Evolutionary conservation across 2,113 vertebrate genomes (phyloP), one percentile per base, ranked within the genome.

Genomic region (Hassar affinis): DNA sequence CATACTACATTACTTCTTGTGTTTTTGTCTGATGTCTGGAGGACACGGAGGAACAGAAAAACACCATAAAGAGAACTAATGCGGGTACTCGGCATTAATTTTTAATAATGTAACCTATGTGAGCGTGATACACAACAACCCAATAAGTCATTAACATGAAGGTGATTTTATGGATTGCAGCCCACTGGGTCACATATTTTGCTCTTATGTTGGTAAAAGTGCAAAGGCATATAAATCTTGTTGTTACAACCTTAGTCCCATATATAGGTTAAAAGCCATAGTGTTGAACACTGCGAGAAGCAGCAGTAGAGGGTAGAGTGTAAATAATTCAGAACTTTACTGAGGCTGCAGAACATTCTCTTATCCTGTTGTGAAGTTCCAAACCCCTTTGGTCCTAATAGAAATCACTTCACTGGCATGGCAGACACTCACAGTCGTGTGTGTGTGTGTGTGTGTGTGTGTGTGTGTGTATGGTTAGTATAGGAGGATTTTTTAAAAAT

Each of bases 301-400:
- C 49, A 49, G 45, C 86, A 82, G 78, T 3, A 52, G 80, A 81
- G 61, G 72, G 75, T 56, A 52, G 86, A 71, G 57, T 83, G 88
- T 90, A 72, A 91, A 91, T 92, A 79, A 92, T 93, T 92, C 75
- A 92, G 79, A 85, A 61, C 75, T 79, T 77, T 72, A 83, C 81
- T 85, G 74, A n/a, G 81, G 87, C 85, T 84, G 88, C 76, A 47
- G 84, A 85, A 83, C 76, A 64, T 33, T 30, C 45, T 89, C 82
- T 61, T 72, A 80, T 85, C 57, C 80, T 84, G 47, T 79, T 80
- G 62, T 88, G 59, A 90, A 85, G 81, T 78, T 52, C 57, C 68
- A 78, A 57, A 25, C 75, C 64, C 35, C 69, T 54, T 74, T 57
- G 68, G 77, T 59, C 71, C 68, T 78, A 79, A 30, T 49, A 57